Percentiles rank a stretch among this genome's conserved stretches.
Conservation (phyloP, 2,113 vertebrate species). For the Muntiacus muntjak region DNA sequence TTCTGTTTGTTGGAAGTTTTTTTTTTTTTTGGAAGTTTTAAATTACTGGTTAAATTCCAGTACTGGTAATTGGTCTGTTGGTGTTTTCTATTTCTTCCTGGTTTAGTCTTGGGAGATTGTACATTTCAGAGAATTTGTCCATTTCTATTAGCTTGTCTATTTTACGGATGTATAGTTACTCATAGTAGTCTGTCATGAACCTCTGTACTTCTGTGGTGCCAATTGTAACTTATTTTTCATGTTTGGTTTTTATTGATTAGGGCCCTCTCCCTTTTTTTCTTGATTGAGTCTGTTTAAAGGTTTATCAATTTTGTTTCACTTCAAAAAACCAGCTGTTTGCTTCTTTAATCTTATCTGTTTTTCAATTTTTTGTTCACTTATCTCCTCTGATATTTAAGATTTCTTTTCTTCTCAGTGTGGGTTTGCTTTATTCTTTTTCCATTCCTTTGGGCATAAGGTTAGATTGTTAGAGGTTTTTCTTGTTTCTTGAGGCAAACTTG, state of each 20-base stretch:
- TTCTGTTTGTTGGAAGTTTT: background rate
- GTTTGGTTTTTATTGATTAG: background rate
- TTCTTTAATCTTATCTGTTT: background rate
- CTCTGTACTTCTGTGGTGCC: background rate
- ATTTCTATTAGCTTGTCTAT: background rate
- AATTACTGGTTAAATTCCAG: background rate
- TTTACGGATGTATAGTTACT: background rate
- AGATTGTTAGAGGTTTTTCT: background rate
- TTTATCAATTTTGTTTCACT: background rate
- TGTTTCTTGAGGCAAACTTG: background rate
- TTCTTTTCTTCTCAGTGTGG: background rate
- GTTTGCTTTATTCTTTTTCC: background rate
- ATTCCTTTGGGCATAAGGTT: background rate
- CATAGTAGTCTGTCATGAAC: background rate
- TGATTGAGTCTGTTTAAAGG: background rate
- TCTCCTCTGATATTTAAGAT: background rate
- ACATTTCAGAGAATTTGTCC: background rate
- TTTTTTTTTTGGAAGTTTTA: background rate
- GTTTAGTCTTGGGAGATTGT: background rate
- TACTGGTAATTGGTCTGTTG: background rate
- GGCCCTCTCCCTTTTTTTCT: background rate
- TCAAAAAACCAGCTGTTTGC: background rate
- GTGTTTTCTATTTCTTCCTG: background rate
- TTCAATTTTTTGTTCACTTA: background rate
- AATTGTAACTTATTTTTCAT: background rate